Percentiles rank a stretch among this genome's conserved stretches.
These are phyloP conservation scores for Pelobates cultripes DNA, from an alignment of 2,797 vertebrate genomes.

Conservation along the genomic window DNA sequence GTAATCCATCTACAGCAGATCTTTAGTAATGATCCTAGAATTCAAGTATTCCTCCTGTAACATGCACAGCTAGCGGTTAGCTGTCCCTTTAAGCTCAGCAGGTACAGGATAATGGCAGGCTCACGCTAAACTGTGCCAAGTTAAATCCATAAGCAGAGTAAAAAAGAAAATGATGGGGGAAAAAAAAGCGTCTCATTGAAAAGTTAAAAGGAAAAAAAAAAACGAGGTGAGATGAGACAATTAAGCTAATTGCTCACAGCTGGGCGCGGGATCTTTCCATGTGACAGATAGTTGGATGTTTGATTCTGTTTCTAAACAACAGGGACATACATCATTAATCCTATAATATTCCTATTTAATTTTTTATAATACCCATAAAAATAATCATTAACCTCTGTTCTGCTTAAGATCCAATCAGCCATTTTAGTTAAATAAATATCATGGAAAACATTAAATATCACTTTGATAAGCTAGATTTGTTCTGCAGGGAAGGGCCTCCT, in stretches of 20 bases:
- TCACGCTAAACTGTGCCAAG: conserved; percentile 35
- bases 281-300: conserved; percentile 63
- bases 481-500: conserved; percentile 66
- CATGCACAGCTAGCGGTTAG: neutral
- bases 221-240: conserved; percentile 68
- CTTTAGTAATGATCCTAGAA: no score
- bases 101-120: conserved; percentile 36
- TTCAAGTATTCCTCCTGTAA: no score
- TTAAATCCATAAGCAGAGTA: conserved; percentile 41
- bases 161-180: conserved; percentile 10
- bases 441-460: conserved; percentile 73
- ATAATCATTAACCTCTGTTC: conserved; percentile 76
- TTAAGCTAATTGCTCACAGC: conserved; percentile 75
- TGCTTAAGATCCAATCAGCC: conserved; percentile 74
- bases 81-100: conserved; percentile 22
- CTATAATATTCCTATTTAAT: conserved; percentile 74
- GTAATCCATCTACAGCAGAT: no score
- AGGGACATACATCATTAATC: conserved; percentile 76
- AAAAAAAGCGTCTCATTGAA: conserved; percentile 40
- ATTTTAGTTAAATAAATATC: conserved; percentile 76
- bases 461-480: conserved; percentile 69
- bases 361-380: conserved; percentile 74
- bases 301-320: conserved; percentile 72
- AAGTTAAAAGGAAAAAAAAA: conserved; percentile 50
- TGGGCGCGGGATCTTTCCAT: conserved; percentile 67